These are phyloP conservation scores for Gadopsis marmoratus DNA, from an alignment of 2,797 vertebrate genomes.

Conservation along the genomic window DNA sequence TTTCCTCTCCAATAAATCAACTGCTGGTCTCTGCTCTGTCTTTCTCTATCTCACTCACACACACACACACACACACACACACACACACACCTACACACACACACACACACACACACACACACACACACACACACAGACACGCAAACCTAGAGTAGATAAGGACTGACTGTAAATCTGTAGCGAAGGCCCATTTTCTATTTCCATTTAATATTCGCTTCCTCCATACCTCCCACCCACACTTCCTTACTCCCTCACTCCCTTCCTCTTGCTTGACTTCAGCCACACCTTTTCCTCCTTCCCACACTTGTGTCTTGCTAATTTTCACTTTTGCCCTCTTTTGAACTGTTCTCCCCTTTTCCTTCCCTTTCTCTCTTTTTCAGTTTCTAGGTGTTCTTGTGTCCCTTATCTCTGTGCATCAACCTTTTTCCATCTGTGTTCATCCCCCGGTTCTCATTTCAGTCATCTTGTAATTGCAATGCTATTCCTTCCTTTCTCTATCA, in stretches of 20 bases:
- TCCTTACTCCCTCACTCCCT: constrained; percentile 27
- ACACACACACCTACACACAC: too few relatives aligned
- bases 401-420: not conserved
- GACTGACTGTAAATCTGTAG: constrained; percentile 81
- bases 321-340: not conserved
- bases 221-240: constrained; percentile 27
- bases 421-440: not conserved
- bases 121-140: too few relatives aligned
- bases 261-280: constrained; percentile 18
- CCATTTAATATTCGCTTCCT: constrained; percentile 73
- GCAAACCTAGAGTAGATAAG: constrained; percentile 73
- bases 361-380: not conserved
- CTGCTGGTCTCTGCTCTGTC: constrained; percentile 74
- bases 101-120: too few relatives aligned
- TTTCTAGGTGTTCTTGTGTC: not conserved
- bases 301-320: not conserved
- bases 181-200: constrained; percentile 73
- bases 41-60: constrained; percentile 66
- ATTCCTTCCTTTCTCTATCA: not conserved
- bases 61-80: constrained; percentile 44
- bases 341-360: not conserved
- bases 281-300: constrained; percentile 8
- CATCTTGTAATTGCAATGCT: not conserved
- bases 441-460: constrained; percentile 7
- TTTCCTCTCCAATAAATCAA: constrained; percentile 88